Evolutionary conservation across 2,113 vertebrate species (phyloP), one percentile per base, ranked within the genome.

Genomic region (Calyptommatus sinebrachiatus): DNA sequence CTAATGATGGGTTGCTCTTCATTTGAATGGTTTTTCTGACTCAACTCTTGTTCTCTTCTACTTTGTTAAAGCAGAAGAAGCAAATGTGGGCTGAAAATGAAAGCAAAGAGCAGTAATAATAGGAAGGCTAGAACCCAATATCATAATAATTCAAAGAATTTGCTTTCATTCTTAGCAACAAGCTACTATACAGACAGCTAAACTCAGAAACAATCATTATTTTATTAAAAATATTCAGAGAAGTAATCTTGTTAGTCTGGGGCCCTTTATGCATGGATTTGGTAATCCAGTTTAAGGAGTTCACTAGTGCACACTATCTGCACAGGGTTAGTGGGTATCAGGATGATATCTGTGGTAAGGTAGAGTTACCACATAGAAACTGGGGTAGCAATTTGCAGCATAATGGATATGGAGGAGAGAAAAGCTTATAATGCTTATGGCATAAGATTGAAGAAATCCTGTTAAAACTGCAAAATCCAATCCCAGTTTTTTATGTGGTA

Each of bases 1-100:
- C 69, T 72, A 79, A 72, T 63, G 69, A 79, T 57, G 57, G n/a
- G 3, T 24, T 41, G 6, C 22, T 72, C 72, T 72, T 60, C 41
- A 72, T 62, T 65, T 63, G n/a, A 63, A 79, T 72, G 69, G n/a
- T 57, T 50, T 21, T 35, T 46, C 69, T 71, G 78, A 71, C 45
- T 63, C 78, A 72, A 60, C 78, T 29, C 26, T 21, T 14, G 8
- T 31, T 45, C 18, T 35, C 63, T 72, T 79, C 20, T 65, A 20
- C n/a, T 71, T 62, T 62, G 48, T 72, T n/a, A 72, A 79, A 79
- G 69, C 60, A 26, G 60, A 48, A 41, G 66, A 45, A 14, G 31
- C 50, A 70, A n/a, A n/a, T 69, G 76, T 35, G 31, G 8, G 26
- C 35, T 63, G 53, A 63, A 63, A 60, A 31, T 1, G 16, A 66